Evolutionary conservation across 2,113 vertebrate species (phyloP).

Genomic region (Melanocharis versteri): DNA sequence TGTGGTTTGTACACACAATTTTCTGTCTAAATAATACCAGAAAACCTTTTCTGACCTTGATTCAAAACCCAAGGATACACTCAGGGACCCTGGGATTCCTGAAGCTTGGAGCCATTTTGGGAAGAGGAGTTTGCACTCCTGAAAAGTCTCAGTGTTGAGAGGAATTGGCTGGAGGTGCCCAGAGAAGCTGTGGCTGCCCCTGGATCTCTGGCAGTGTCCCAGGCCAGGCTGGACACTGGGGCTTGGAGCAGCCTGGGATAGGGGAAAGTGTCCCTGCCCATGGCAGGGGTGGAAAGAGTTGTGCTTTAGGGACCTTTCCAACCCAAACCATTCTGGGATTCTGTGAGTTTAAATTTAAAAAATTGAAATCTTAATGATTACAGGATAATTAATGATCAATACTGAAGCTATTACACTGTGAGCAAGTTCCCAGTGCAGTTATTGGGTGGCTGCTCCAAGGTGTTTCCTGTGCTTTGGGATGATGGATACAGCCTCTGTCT

Average conservation of each 20-base stretch:
- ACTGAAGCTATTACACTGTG: background rate
- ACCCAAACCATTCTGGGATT: background rate
- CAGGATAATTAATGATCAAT: background rate
- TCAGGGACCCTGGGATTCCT: background rate
- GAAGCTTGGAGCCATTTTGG: background rate
- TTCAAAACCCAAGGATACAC: accelerated
- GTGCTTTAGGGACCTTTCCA: background rate
- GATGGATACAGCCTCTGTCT: background rate
- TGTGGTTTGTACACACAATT: background rate
- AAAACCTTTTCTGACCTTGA: background rate
- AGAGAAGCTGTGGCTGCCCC: background rate
- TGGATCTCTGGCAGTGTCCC: background rate
- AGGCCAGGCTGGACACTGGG: background rate
- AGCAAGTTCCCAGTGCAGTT: background rate
- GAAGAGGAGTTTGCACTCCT: background rate
- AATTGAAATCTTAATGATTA: background rate
- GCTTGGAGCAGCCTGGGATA: accelerated
- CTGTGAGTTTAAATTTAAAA: background rate
- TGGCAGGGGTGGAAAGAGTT: background rate
- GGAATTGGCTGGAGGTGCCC: background rate
- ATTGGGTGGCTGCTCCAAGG: background rate
- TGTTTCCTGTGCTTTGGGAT: background rate
- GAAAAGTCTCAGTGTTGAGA: background rate
- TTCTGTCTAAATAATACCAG: background rate
- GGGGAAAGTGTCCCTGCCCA: background rate